A percentile compares a stretch with the other conserved stretches of the same genome.
These are phyloP conservation scores for Tenualosa thibaudeaui DNA, from an alignment of 2,797 vertebrate species.

Conservation along the genomic window DNA sequence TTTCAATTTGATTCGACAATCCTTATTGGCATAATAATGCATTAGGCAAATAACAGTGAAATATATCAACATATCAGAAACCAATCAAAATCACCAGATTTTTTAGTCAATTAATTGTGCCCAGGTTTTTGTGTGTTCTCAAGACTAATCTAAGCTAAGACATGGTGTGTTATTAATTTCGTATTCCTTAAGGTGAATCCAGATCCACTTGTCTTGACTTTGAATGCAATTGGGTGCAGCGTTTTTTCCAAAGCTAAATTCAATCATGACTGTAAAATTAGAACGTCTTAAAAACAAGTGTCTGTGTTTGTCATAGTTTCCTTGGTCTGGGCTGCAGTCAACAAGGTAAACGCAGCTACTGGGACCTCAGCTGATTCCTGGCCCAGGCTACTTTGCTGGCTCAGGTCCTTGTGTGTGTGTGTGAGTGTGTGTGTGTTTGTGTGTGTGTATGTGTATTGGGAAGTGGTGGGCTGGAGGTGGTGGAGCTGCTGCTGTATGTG, in stretches of 20 bases:
- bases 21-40: too few relatives aligned
- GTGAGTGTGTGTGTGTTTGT: too few relatives aligned
- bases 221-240: not conserved
- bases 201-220: not conserved
- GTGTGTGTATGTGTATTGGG: too few relatives aligned
- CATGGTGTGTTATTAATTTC: not conserved
- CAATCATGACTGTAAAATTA: not conserved
- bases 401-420: not conserved
- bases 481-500: too few relatives aligned
- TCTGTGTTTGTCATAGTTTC: not conserved
- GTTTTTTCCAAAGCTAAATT: not conserved
- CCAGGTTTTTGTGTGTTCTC: too few relatives aligned
- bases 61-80: too few relatives aligned
- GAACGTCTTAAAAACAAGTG: not conserved
- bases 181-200: not conserved
- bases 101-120: too few relatives aligned
- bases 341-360: constrained; percentile 9
- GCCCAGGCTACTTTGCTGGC: not conserved
- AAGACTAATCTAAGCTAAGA: too few relatives aligned
- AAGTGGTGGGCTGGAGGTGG: too few relatives aligned
- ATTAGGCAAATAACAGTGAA: too few relatives aligned
- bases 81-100: too few relatives aligned
- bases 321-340: not conserved
- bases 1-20: too few relatives aligned
- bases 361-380: not conserved